Evolutionary conservation across 2,113 vertebrate genomes (phyloP).

Genomic region (Rhinoptilus africanus): DNA sequence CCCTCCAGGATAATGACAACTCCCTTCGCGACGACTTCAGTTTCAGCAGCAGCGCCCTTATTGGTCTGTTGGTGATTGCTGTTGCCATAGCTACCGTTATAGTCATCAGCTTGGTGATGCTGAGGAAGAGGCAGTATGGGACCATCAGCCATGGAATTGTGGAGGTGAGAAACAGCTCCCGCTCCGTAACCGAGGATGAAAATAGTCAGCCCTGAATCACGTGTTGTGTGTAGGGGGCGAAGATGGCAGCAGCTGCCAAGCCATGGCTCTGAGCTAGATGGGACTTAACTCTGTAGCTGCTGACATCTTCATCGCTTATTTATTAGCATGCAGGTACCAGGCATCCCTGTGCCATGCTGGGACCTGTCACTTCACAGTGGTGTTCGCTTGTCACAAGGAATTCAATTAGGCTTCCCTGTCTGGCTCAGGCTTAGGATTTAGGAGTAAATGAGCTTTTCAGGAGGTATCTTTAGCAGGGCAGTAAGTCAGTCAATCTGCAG

Average conservation of each 20-base stretch:
- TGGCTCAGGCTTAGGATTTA: slow-evolving; percentile 6
- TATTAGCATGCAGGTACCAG: background rate
- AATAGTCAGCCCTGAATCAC: background rate
- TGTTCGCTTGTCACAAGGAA: background rate
- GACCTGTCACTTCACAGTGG: background rate
- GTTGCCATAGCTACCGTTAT: slow-evolving; percentile 95
- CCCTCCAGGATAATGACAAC: slow-evolving; percentile 79
- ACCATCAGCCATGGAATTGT: slow-evolving; percentile 98
- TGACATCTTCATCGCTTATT: fast-evolving
- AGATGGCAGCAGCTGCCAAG: background rate
- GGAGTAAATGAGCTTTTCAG: slow-evolving; percentile 15
- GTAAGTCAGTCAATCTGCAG: background rate
- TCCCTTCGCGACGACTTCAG: slow-evolving; percentile 89
- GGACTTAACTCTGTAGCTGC: background rate
- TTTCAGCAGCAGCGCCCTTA: slow-evolving; percentile 90
- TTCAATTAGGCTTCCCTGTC: background rate
- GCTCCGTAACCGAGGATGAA: background rate
- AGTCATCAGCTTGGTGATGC: slow-evolving; percentile 94
- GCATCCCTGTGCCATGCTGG: fast-evolving
- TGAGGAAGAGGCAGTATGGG: slow-evolving; percentile 95
- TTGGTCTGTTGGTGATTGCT: slow-evolving; percentile 92
- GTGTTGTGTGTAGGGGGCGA: background rate
- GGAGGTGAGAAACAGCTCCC: slow-evolving; percentile 83
- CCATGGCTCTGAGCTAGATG: background rate
- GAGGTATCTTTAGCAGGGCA: background rate